Percentiles rank a stretch among this genome's conserved stretches.
Evolutionary conservation across 2,888 invertebrate genomes (phyloP).

Genomic region (Drosophila kanekoi): DNA sequence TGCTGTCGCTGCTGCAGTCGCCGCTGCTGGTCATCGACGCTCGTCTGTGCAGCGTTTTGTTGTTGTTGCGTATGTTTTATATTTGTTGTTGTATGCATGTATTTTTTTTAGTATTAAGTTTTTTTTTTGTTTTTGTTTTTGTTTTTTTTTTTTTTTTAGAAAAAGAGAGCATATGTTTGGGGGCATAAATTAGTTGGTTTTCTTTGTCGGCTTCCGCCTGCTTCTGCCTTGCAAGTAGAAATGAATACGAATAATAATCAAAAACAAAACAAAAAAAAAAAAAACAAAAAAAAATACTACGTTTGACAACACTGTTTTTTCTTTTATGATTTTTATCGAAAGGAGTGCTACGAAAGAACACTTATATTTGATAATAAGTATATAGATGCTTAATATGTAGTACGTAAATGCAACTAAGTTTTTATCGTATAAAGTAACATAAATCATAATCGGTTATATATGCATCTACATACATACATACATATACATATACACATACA

Average conservation of each 20-base stretch:
- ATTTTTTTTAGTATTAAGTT: constrained; percentile 2
- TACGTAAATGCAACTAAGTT: constrained; percentile 27
- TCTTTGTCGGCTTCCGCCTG: constrained; percentile 17
- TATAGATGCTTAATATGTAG: constrained; percentile 23
- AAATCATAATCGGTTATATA: constrained; percentile 35
- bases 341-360: constrained; percentile 46
- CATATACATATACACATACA: background rate
- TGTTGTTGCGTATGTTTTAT: constrained; percentile 8
- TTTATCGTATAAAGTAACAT: constrained; percentile 5
- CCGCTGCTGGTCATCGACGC: constrained; percentile 85
- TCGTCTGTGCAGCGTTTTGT: constrained; percentile 74
- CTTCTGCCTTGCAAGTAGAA: constrained; percentile 14
- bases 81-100: constrained; percentile 11
- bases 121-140: constrained; percentile 16
- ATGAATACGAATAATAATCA: constrained; percentile 11
- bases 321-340: constrained; percentile 6
- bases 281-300: constrained; percentile 39
- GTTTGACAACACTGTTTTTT: constrained; percentile 42
- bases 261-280: constrained; percentile 9
- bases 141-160: constrained; percentile 16
- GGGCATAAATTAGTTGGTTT: constrained; percentile 44
- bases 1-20: constrained; percentile 71
- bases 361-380: constrained; percentile 32
- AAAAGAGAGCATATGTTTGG: constrained; percentile 55
- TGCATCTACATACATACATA: background rate